Percentiles rank a stretch among this genome's conserved stretches.
Evolutionary conservation across 2,888 invertebrate genomes (phyloP).

Genomic region (Tridacna gigas): DNA sequence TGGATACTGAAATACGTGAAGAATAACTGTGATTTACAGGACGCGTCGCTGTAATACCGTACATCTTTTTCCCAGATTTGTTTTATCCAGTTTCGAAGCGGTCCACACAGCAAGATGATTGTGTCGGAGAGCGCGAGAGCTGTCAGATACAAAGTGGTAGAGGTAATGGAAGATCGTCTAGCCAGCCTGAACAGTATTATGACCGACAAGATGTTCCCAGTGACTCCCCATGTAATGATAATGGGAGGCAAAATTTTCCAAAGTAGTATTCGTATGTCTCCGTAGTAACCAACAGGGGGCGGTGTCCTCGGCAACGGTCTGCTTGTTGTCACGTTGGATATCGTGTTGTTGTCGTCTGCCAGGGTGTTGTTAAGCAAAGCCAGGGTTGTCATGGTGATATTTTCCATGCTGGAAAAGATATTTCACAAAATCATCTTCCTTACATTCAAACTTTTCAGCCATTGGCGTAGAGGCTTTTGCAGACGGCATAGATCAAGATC

Average conservation of each 20-base stretch:
- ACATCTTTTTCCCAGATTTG: conserved; percentile 60
- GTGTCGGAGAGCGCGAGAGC: conserved; percentile 70
- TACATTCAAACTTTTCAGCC: too few relatives aligned
- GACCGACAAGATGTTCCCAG: conserved; percentile 73
- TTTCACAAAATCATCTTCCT: too few relatives aligned
- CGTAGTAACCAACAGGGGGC: conserved; percentile 41
- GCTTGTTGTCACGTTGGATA: background rate
- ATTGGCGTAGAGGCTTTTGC: too few relatives aligned
- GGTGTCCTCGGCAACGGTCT: background rate
- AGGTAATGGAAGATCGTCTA: conserved; percentile 55
- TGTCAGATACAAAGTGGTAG: conserved; percentile 72
- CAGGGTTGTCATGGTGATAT: background rate
- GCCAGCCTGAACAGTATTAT: conserved; percentile 65
- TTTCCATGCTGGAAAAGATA: background rate
- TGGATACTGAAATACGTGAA: conserved; percentile 73
- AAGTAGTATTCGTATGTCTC: conserved; percentile 32
- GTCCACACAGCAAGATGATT: conserved; percentile 70
- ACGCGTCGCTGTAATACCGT: conserved; percentile 47
- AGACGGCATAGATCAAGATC: too few relatives aligned
- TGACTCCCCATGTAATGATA: conserved; percentile 72
- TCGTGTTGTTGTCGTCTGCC: background rate
- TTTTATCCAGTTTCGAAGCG: conserved; percentile 66
- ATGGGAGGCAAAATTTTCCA: conserved; percentile 69
- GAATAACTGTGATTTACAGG: conserved; percentile 69
- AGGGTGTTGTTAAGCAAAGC: background rate